Evolutionary conservation across 1,140 invertebrate species (phyloP).

Genomic region (Temnothorax nylanderi): DNA sequence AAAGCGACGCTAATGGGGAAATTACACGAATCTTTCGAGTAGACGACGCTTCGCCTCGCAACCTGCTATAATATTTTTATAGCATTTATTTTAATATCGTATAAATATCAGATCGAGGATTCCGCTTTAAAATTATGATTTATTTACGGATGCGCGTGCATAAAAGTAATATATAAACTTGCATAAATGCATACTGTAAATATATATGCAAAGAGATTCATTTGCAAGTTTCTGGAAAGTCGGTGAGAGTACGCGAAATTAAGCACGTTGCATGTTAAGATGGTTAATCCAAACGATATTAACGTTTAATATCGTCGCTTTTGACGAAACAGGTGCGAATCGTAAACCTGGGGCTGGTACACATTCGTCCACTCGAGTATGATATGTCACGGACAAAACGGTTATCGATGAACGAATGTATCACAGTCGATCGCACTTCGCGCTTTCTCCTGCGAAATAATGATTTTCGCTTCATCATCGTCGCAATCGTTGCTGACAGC

Average conservation of each 20-base stretch:
- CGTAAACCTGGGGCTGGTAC: not conserved
- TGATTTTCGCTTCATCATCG: slow-evolving; percentile 43
- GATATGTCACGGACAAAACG: slow-evolving; percentile 21
- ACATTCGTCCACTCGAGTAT: not conserved
- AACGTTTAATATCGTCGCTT: not conserved
- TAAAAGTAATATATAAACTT: slow-evolving; percentile 11
- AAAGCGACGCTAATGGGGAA: not conserved
- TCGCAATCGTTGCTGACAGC: slow-evolving; percentile 23
- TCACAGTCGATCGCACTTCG: slow-evolving; percentile 51
- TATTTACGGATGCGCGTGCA: not conserved
- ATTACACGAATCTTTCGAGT: not conserved
- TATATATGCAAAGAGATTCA: not conserved
- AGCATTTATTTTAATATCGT: slow-evolving; percentile 13
- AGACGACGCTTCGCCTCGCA: not conserved
- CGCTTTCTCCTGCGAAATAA: slow-evolving; percentile 28
- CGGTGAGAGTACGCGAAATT: not conserved
- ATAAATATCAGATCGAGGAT: slow-evolving; percentile 18
- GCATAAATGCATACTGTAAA: slow-evolving; percentile 24
- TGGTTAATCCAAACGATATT: not conserved
- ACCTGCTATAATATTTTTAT: not conserved
- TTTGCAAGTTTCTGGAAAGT: not conserved
- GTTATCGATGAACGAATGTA: slow-evolving; percentile 52
- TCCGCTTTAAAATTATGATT: not conserved
- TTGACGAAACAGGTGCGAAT: not conserved
- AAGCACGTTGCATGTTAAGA: not conserved